Conservation (phyloP, 2,113 vertebrate genomes). For the Thinocorus orbignyianus region DNA sequence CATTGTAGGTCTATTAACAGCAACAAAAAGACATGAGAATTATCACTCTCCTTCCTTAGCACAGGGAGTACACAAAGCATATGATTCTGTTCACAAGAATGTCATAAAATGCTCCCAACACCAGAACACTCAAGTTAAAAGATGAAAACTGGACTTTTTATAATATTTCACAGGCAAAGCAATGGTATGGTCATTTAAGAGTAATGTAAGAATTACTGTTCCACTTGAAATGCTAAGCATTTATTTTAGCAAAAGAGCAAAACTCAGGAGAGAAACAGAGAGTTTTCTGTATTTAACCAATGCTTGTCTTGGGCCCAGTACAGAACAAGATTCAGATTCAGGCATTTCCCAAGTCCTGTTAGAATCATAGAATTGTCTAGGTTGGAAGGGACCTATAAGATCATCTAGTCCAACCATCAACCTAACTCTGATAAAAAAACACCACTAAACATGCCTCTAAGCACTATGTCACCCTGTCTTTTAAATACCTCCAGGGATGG, state of each 20-base stretch:
- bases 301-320: neutral
- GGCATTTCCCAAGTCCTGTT: neutral
- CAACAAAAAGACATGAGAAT: slow-evolving; percentile 14
- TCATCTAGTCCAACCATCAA: no score
- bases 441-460: no score
- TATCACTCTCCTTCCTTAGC: neutral
- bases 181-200: neutral
- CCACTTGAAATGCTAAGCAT: neutral
- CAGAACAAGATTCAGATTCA: neutral
- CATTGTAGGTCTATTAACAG: slow-evolving; percentile 77
- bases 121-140: neutral
- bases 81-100: neutral
- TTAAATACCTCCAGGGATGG: no score
- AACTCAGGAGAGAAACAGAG: neutral
- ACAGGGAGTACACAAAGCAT: neutral
- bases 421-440: no score
- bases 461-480: no score
- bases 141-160: neutral
- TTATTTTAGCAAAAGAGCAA: neutral
- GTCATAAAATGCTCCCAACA: neutral
- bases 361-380: no score
- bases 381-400: no score
- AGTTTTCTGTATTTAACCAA: neutral
- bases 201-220: neutral
- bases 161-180: neutral